These are phyloP conservation scores for Alligator mississippiensis DNA, from an alignment of 2,113 vertebrate genomes.

Conservation along the genomic window DNA sequence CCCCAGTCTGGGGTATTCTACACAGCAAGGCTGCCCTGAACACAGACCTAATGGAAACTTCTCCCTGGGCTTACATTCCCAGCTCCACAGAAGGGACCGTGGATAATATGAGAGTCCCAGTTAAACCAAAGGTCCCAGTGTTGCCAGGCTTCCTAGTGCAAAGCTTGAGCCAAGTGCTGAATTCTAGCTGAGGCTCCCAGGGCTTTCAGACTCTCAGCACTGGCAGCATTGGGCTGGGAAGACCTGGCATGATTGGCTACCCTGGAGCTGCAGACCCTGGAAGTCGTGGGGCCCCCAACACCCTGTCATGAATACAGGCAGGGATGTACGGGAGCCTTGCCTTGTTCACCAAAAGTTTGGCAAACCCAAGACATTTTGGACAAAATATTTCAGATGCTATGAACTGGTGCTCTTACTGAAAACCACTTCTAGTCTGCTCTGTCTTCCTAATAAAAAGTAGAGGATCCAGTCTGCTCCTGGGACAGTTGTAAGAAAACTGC, in stretches of 20 bases:
- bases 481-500: neutral
- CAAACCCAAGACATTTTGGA: neutral
- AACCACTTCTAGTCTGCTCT: neutral
- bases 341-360: too few relatives aligned
- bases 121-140: neutral
- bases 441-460: neutral
- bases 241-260: neutral
- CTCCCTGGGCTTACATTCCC: too few relatives aligned
- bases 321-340: too few relatives aligned
- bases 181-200: neutral
- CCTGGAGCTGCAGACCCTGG: neutral
- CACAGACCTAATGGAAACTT: too few relatives aligned
- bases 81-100: too few relatives aligned
- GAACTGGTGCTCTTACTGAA: neutral
- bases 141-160: too few relatives aligned
- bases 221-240: fast-evolving
- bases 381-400: neutral
- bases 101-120: neutral
- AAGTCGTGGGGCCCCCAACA: neutral
- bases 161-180: too few relatives aligned
- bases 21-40: too few relatives aligned
- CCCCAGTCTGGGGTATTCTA: too few relatives aligned
- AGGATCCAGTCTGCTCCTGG: neutral
- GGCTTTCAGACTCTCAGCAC: neutral
- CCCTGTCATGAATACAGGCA: neutral